phyloP scores from a whole-genome alignment of 2,888 invertebrate genomes.

The Metacarcinus magister region DNA sequence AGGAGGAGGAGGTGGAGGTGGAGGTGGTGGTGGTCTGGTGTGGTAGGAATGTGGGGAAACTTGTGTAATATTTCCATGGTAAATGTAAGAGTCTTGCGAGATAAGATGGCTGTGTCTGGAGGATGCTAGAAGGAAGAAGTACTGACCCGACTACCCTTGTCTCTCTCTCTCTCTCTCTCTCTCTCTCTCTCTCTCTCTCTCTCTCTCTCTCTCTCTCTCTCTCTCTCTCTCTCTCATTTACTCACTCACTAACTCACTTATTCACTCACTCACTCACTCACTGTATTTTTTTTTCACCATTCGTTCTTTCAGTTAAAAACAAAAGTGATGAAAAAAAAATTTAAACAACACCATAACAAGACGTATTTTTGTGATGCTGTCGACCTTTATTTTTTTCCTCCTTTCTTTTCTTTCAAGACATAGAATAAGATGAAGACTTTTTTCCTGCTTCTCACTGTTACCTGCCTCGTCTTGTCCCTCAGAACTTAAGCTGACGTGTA shows the following conservation, averaged over 20 bases:
- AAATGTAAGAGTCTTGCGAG: background rate
- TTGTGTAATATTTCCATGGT: background rate
- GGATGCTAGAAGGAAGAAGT: too few relatives aligned
- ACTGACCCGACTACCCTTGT: too few relatives aligned
- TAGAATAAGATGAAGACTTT: too few relatives aligned
- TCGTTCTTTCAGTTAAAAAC: too few relatives aligned
- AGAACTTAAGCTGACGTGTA: background rate
- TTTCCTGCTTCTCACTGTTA: too few relatives aligned
- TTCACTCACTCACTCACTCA: background rate
- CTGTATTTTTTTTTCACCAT: background rate
- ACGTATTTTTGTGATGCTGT: too few relatives aligned
- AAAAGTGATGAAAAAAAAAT: too few relatives aligned
- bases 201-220: conserved; percentile 60
- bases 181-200: conserved; percentile 61
- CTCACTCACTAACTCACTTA: background rate
- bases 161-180: conserved; percentile 64
- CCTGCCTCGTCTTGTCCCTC: background rate
- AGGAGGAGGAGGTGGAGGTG: too few relatives aligned
- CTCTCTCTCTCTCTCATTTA: conserved; percentile 62
- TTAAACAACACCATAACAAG: too few relatives aligned
- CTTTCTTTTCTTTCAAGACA: too few relatives aligned
- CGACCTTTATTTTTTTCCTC: background rate
- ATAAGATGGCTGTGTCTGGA: background rate
- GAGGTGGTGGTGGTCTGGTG: too few relatives aligned
- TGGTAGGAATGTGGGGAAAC: background rate